phyloP scores from a whole-genome alignment of 2,888 invertebrate species.

The Limnephilus rhombicus region DNA sequence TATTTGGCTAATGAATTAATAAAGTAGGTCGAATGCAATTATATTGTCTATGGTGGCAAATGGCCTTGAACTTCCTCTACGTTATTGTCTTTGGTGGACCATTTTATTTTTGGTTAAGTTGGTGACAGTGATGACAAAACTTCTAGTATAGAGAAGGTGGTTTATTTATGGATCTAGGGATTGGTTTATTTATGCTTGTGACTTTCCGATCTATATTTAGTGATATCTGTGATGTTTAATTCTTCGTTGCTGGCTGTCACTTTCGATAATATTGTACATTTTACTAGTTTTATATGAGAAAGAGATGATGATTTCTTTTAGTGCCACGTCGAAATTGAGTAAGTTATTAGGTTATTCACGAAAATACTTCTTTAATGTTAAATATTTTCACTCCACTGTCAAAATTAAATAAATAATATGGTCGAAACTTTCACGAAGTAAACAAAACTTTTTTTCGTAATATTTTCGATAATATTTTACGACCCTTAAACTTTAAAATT shows the following conservation, averaged over 20 bases:
- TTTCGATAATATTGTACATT: slow-evolving; percentile 6
- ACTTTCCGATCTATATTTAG: background rate
- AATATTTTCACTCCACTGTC: background rate
- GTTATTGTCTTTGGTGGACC: no score
- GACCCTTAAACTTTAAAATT: background rate
- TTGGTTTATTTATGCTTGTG: no score
- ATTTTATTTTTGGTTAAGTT: no score
- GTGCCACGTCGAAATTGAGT: slow-evolving; percentile 53
- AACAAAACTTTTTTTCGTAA: slow-evolving; percentile 28
- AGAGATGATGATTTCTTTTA: slow-evolving; percentile 44
- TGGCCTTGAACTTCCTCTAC: no score
- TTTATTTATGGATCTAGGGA: no score
- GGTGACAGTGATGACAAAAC: no score
- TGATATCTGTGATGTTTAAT: background rate
- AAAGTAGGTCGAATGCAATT: no score
- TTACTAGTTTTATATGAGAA: slow-evolving; percentile 33
- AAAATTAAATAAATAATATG: background rate
- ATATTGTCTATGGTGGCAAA: no score
- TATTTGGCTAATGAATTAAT: no score
- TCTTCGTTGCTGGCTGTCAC: slow-evolving; percentile 22
- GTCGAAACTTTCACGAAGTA: slow-evolving; percentile 13
- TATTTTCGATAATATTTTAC: background rate
- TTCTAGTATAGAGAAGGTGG: no score
- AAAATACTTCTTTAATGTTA: background rate
- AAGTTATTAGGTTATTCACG: background rate